These are phyloP conservation scores for Thereva unica DNA, from an alignment of 2,888 invertebrate genomes.

Conservation along the genomic window DNA sequence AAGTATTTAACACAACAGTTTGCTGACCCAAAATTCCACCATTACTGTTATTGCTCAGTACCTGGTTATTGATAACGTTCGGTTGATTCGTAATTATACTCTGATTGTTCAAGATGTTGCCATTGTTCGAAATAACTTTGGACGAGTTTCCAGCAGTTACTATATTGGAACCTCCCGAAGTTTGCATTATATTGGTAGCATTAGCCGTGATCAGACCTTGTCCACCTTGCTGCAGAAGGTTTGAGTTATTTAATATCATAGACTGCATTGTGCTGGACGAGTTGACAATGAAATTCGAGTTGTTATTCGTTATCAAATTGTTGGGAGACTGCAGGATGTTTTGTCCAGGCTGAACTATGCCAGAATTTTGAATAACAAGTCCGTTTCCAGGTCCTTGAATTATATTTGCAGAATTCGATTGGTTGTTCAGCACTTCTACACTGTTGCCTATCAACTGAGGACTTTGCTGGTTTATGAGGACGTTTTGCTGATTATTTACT, in stretches of 20 bases:
- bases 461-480: conserved; percentile 34
- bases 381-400: conserved; percentile 40
- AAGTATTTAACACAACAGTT: conserved; percentile 78
- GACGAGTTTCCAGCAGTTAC: conserved; percentile 44
- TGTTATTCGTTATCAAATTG: conserved; percentile 36
- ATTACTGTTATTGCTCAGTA: conserved; percentile 16
- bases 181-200: conserved; percentile 39
- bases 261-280: conserved; percentile 47
- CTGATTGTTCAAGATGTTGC: conserved; percentile 19
- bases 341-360: conserved; percentile 37
- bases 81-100: conserved; percentile 37
- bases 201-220: conserved; percentile 44
- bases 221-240: conserved; percentile 42
- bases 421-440: conserved; percentile 32
- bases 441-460: conserved; percentile 38
- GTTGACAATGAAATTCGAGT: conserved; percentile 45
- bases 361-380: conserved; percentile 45
- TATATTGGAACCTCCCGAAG: conserved; percentile 38
- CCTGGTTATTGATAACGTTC: conserved; percentile 36
- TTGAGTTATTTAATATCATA: conserved; percentile 42
- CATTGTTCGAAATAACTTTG: conserved; percentile 46
- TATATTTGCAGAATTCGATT: conserved; percentile 35
- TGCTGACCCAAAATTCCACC: conserved; percentile 69
- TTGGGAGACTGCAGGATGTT: conserved; percentile 41
- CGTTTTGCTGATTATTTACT: conserved; percentile 41